Conservation (phyloP, 2,888 invertebrate genomes). For the Phyto melanocephala region DNA sequence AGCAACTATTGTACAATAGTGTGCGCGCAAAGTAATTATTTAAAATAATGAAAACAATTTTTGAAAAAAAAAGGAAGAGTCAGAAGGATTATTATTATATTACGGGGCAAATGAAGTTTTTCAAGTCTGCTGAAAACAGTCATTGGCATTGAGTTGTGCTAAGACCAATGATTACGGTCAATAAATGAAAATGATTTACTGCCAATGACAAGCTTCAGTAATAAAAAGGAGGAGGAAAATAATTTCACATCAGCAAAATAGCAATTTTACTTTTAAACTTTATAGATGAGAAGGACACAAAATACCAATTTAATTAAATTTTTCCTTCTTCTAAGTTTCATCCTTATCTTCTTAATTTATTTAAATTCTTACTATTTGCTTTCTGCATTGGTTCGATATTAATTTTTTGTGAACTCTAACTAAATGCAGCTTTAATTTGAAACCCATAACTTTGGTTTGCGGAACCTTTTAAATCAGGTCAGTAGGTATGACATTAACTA, state of each 20-base stretch:
- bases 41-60: not conserved
- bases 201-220: not conserved
- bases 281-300: too few species aligned
- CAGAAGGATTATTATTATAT: too few species aligned
- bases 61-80: not conserved
- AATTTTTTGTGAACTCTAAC: not conserved
- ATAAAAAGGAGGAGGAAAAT: not conserved
- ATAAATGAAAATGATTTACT: not conserved
- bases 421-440: slow-evolving; percentile 13
- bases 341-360: too few species aligned
- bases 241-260: not conserved
- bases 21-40: not conserved
- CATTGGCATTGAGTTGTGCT: not conserved
- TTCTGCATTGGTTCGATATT: not conserved
- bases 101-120: not conserved
- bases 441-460: slow-evolving; percentile 6
- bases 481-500: slow-evolving; percentile 15
- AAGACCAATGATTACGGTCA: not conserved
- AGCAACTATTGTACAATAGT: not conserved
- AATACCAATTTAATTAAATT: not conserved
- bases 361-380: not conserved
- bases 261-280: too few species aligned
- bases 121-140: not conserved
- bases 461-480: slow-evolving; percentile 28
- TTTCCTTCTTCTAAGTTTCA: too few species aligned